Evolutionary conservation across 30 jellyfish, hydroid and myxozoan species (phyloP).

Genomic region (Nemopilema nomurai): DNA sequence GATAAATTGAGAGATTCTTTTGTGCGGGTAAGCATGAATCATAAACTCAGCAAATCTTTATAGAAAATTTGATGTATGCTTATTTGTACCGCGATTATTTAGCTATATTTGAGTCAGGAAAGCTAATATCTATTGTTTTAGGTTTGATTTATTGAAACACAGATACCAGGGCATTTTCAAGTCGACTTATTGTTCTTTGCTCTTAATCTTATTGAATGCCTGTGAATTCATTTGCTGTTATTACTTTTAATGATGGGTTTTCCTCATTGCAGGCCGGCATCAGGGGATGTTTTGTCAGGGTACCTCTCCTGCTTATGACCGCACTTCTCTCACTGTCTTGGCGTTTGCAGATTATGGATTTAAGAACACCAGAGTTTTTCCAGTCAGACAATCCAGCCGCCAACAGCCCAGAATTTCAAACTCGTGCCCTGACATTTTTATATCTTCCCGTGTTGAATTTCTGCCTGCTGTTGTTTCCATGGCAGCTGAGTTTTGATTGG

Average conservation of each 20-base stretch:
- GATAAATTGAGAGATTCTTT: conserved; percentile 18
- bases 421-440: conserved; percentile 70
- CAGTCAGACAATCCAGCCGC: conserved; percentile 95
- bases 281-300: conserved; percentile 43
- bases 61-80: not conserved
- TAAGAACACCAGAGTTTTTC: conserved; percentile 72
- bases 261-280: conserved; percentile 8
- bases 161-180: too few relatives aligned
- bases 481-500: conserved; percentile 95
- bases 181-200: too few relatives aligned
- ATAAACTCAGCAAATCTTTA: not conserved
- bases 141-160: too few relatives aligned
- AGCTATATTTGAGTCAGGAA: too few relatives aligned
- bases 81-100: too few relatives aligned
- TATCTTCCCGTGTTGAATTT: conserved; percentile 80
- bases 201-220: too few relatives aligned
- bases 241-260: not conserved
- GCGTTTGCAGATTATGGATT: conserved; percentile 75
- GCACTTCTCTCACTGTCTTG: conserved; percentile 40
- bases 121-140: too few relatives aligned
- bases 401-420: conserved; percentile 39
- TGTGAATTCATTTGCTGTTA: conserved; percentile 8
- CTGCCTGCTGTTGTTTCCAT: conserved; percentile 78
- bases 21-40: conserved; percentile 28
- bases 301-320: conserved; percentile 10